Evolutionary conservation across 1,140 invertebrate species (phyloP).

Genomic region (Philaenus spumarius): DNA sequence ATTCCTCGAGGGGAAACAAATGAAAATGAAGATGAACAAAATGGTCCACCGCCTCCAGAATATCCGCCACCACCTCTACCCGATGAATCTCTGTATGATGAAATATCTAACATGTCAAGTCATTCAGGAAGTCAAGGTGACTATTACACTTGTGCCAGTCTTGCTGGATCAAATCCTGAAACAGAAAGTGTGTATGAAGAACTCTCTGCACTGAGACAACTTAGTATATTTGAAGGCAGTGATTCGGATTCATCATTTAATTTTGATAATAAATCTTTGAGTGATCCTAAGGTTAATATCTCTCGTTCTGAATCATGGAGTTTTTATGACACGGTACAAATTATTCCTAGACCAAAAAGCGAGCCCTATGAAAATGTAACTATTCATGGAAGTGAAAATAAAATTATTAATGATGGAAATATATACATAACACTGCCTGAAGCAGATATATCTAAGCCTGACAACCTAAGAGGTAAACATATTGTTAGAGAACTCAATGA

Average conservation of each 20-base stretch:
- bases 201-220: conserved; percentile 20
- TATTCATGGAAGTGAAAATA: conserved; percentile 11
- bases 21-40: conserved; percentile 30
- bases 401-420: conserved; percentile 13
- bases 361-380: conserved; percentile 31
- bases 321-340: conserved; percentile 43
- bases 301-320: conserved; percentile 48
- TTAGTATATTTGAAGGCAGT: conserved; percentile 33
- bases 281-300: conserved; percentile 25
- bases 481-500: no score
- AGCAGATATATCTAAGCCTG: neutral
- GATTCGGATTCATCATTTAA: conserved; percentile 42
- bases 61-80: conserved; percentile 52
- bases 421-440: conserved; percentile 5
- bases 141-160: conserved; percentile 34
- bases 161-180: conserved; percentile 28
- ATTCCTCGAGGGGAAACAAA: conserved; percentile 32
- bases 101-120: conserved; percentile 43
- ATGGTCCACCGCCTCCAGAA: conserved; percentile 45
- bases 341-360: conserved; percentile 28
- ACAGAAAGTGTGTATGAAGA: conserved; percentile 33
- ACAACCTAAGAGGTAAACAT: no score
- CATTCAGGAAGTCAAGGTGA: conserved; percentile 37
- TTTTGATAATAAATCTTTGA: neutral
- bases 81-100: conserved; percentile 50